These are phyloP conservation scores for Tiliacea citrago DNA, from an alignment of 2,888 invertebrate species.

Conservation along the genomic window DNA sequence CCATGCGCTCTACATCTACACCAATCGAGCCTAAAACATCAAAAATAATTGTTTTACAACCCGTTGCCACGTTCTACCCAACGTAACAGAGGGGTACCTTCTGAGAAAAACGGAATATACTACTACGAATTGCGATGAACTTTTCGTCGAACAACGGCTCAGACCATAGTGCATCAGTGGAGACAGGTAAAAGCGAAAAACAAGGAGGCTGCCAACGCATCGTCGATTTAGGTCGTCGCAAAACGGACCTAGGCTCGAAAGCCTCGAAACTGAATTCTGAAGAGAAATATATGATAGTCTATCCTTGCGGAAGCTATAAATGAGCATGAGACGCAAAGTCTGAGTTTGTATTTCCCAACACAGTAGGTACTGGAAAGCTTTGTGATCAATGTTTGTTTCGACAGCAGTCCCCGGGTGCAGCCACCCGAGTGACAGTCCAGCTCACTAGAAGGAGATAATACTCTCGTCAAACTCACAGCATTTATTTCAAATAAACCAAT, in stretches of 20 bases:
- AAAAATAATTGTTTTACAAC: neutral
- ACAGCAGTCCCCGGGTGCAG: no score
- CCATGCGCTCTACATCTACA: neutral
- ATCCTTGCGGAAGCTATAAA: neutral
- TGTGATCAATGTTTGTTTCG: neutral
- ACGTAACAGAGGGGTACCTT: neutral
- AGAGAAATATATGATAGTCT: neutral
- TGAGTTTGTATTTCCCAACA: neutral
- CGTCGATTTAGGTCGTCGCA: conserved; percentile 6
- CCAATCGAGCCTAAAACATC: neutral
- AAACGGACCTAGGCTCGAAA: conserved; percentile 5
- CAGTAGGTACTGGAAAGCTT: neutral
- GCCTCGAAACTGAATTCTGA: conserved; percentile 27
- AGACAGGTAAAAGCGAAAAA: neutral
- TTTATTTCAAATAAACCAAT: no score
- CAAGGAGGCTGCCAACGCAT: neutral
- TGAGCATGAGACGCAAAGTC: neutral
- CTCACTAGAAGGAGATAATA: neutral
- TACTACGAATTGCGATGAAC: neutral
- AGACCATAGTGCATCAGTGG: neutral
- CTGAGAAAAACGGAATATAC: neutral
- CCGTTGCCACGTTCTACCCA: neutral
- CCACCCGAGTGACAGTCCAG: neutral
- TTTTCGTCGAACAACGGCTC: neutral
- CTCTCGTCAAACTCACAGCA: no score